Evolutionary conservation across 2,113 vertebrate genomes (phyloP).

Genomic region (Ailuropoda melanoleuca): DNA sequence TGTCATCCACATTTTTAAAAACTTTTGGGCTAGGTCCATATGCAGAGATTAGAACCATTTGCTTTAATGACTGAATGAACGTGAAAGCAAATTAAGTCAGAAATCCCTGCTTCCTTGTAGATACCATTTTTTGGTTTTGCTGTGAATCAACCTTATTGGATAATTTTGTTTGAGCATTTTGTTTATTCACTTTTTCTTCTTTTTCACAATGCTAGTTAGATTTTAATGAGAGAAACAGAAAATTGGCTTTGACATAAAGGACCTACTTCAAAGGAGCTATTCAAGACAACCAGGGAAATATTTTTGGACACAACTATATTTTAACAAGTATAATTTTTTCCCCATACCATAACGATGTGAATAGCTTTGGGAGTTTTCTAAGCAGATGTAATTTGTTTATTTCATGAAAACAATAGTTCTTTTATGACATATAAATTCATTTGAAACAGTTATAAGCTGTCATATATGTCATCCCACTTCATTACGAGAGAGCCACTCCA

Average conservation of each 20-base stretch:
- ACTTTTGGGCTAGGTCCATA: not conserved
- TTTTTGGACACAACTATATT: slow-evolving; percentile 39
- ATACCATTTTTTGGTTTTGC: slow-evolving; percentile 46
- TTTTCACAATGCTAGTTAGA: slow-evolving; percentile 30
- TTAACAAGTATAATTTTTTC: slow-evolving; percentile 43
- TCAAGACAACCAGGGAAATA: slow-evolving; percentile 29
- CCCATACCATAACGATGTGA: not conserved
- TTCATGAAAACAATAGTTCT: slow-evolving; percentile 29
- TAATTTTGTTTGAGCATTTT: slow-evolving; percentile 25
- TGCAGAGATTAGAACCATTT: not conserved
- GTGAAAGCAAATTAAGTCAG: slow-evolving; percentile 59
- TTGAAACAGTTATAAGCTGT: slow-evolving; percentile 22
- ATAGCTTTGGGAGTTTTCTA: not conserved
- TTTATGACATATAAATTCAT: slow-evolving; percentile 34
- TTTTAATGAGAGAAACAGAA: slow-evolving; percentile 62
- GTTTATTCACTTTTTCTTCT: slow-evolving; percentile 30
- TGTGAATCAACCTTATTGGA: slow-evolving; percentile 6
- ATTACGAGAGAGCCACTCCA: not conserved
- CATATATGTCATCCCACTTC: not conserved
- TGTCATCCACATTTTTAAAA: not conserved
- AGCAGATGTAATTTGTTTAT: not conserved
- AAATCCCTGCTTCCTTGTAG: slow-evolving; percentile 20
- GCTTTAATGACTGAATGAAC: slow-evolving; percentile 21
- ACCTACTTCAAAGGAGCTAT: slow-evolving; percentile 48
- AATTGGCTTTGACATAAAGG: slow-evolving; percentile 55